Conservation (phyloP, 2,888 invertebrate species). For the Mesorhabditis spiculigera region DNA sequence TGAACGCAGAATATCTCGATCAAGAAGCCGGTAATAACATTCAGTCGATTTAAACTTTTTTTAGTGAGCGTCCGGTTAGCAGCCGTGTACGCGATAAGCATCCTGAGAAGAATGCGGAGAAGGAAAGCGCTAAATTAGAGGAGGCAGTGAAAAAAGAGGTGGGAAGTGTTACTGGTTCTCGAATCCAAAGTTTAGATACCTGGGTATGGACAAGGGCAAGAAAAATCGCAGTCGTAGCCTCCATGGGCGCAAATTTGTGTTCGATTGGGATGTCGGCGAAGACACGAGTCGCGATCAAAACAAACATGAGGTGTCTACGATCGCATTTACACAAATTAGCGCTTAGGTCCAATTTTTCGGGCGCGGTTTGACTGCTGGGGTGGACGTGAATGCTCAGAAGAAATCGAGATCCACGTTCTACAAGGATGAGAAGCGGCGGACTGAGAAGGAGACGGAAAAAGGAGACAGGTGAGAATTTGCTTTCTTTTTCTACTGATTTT, state of each 20-base stretch:
- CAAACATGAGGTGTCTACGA: conserved; percentile 64
- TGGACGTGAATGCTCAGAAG: conserved; percentile 76
- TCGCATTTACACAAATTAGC: not conserved
- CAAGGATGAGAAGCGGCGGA: conserved; percentile 89
- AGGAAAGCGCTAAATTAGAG: conserved; percentile 1
- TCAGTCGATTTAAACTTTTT: too few relatives aligned
- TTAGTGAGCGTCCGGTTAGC: too few relatives aligned
- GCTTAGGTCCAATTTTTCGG: conserved; percentile 84
- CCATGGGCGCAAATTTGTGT: conserved; percentile 98
- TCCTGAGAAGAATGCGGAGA: too few relatives aligned
- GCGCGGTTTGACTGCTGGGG: conserved; percentile 92
- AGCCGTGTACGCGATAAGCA: too few relatives aligned
- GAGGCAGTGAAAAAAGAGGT: conserved; percentile 33
- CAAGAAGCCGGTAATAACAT: not conserved
- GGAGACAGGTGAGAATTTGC: conserved; percentile 63
- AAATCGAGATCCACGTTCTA: conserved; percentile 91
- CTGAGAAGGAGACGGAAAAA: conserved; percentile 91
- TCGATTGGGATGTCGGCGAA: conserved; percentile 98
- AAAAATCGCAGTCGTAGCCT: conserved; percentile 71
- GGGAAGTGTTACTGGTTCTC: too few relatives aligned
- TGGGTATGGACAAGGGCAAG: conserved; percentile 39
- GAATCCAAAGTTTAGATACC: conserved; percentile 21
- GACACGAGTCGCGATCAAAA: conserved; percentile 96
- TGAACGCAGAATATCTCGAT: conserved; percentile 11
- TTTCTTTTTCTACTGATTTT: too few relatives aligned